Percentiles rank a stretch among this genome's conserved stretches.
phyloP scores from a whole-genome alignment of 2,113 vertebrate genomes.

The Campylomormyrus tamandua region DNA sequence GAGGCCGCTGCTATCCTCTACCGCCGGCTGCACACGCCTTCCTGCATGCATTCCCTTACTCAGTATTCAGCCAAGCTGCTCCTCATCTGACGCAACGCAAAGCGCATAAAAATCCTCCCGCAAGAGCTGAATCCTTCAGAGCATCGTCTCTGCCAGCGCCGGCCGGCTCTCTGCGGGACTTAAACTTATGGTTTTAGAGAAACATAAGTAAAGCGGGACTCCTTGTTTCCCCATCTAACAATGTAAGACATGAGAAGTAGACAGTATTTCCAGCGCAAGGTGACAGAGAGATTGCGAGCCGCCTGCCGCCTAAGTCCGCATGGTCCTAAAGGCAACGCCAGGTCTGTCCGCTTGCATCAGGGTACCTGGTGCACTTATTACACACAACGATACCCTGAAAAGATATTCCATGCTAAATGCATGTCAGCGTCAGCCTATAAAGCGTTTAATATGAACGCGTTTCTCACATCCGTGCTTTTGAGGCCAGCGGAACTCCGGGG shows the following conservation, averaged over 20 bases:
- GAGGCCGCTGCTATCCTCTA: slow-evolving; percentile 47
- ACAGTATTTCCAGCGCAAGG: slow-evolving; percentile 53
- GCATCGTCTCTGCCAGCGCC: slow-evolving; percentile 32
- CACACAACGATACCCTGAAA: not conserved
- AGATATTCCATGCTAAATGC: not conserved
- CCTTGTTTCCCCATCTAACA: slow-evolving; percentile 17
- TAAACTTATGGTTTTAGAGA: slow-evolving; percentile 18
- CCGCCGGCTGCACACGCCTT: slow-evolving; percentile 34
- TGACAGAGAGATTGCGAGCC: slow-evolving; percentile 53
- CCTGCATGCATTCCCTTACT: slow-evolving; percentile 48
- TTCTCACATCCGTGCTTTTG: not conserved
- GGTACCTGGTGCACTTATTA: not conserved
- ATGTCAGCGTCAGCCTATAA: not conserved
- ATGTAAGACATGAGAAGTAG: slow-evolving; percentile 46
- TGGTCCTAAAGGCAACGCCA: slow-evolving; percentile 63
- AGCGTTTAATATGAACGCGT: not conserved
- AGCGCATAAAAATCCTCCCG: slow-evolving; percentile 38
- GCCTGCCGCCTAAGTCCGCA: slow-evolving; percentile 57
- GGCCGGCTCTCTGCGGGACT: slow-evolving; percentile 18
- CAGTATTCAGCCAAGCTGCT: slow-evolving; percentile 52
- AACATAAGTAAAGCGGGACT: not conserved
- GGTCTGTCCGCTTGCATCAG: not conserved
- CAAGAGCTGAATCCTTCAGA: slow-evolving; percentile 28
- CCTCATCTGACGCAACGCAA: slow-evolving; percentile 46
- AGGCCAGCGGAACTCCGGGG: not conserved